Evolutionary conservation across 2,888 invertebrate genomes (phyloP), one percentile per base, ranked within the genome.

Genomic region (Idaea dimidiata): DNA sequence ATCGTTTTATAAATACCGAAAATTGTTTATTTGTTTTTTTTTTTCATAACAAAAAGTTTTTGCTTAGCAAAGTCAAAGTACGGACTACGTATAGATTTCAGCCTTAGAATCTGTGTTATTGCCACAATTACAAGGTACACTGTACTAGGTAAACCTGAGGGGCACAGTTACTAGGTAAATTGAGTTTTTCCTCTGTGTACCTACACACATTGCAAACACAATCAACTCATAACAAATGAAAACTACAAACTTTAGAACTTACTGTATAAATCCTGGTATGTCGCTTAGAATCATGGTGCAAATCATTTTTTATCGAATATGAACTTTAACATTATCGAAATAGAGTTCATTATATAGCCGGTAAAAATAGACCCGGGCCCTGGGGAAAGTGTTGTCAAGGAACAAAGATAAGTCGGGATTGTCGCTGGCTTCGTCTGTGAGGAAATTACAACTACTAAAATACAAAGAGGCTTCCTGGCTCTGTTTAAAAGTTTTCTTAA

Each of bases 321-420:
- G 17, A 59, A 16, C 59, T 61, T 55, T 64, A 64, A 66, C 63
- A 59, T 53, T 1, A 53, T 10, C 54, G 65, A 33, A 68, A 82
- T 63, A 72, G 60, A 66, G 59, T 6, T 43, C 71, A 64, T 59
- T 72, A 78, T 76, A 78, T 74, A 74, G 67, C 65, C 61, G 72
- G 70, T 69, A 64, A 62, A 74, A 72, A 64, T 64, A 57, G 70
- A 68, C 68, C 62, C 62, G 70, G 74, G 82, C 87, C 86, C 87
- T 81, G 80, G 88, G 88, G 89, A 89, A 89, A 89, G 88, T 89
- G 88, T 89, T 88, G 87, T 84, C 86, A 87, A 84, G 88, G 83
- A 87, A 90, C 89, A 87, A 84, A 84, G 89, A 89, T 89, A 89
- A 90, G 88, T 80, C 87, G 80, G 86, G 87, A 89, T 89, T 90